phyloP scores from a whole-genome alignment of 2,888 invertebrate genomes.

The Ceriagrion tenellum region DNA sequence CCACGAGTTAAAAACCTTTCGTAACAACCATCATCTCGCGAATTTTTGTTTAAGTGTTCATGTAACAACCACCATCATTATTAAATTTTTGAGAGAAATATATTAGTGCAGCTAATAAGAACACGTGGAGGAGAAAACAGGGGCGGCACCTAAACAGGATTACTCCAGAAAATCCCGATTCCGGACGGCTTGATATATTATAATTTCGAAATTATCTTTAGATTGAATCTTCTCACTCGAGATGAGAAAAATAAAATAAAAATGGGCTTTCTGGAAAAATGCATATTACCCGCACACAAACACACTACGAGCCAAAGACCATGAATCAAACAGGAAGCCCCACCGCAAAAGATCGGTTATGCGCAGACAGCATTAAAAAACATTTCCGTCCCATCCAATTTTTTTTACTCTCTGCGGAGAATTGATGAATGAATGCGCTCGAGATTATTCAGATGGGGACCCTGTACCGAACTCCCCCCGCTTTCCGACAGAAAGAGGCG shows the following conservation, averaged over 20 bases:
- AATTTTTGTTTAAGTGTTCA: background rate
- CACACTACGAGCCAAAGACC: background rate
- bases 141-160: background rate
- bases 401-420: slow-evolving; percentile 22
- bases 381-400: background rate
- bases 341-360: slow-evolving; percentile 36
- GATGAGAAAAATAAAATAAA: background rate
- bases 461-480: background rate
- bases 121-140: no score
- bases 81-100: no score
- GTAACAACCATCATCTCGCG: background rate
- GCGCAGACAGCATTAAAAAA: slow-evolving; percentile 65
- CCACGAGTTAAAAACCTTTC: background rate
- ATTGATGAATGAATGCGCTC: slow-evolving; percentile 58
- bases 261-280: background rate
- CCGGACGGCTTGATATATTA: background rate
- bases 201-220: slow-evolving; percentile 9
- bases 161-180: background rate
- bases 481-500: background rate
- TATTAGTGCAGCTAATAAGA: no score
- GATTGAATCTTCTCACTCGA: slow-evolving; percentile 13
- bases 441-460: slow-evolving; percentile 60
- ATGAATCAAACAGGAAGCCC: slow-evolving; percentile 31
- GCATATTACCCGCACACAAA: background rate
- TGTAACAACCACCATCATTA: no score